Base-by-base conservation (phyloP, 2,113 vertebrate genomes). In the Lutjanus erythropterus region DNA sequence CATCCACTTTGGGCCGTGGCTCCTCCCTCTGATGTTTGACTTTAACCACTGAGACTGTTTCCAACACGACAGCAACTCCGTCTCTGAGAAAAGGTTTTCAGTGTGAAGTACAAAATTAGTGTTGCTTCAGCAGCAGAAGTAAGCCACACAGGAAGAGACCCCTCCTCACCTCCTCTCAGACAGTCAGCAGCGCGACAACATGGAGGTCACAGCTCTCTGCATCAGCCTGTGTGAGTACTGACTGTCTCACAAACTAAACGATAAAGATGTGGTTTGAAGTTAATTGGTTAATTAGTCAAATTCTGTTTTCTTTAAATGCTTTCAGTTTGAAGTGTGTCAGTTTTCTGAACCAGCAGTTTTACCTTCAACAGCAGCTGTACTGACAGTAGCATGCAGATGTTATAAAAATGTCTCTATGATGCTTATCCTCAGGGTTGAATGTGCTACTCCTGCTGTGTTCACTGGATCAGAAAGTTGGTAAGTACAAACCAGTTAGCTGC, bases 171-270 rank as follows among this genome's bases (percentile, higher is more conserved):
- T 35, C 33, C 33, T 35, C 33, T 35, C 33, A 35, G 33, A 35
- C 4, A 64, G 39, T 59, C 59, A 4, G 35, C 35, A 42, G 27
- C 0, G 4, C 5, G 25, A 46, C 47, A 50, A 9, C 59, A 75
- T 75, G 71, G 59, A 53, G 18, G n/a, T n/a, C n/a, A n/a, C n/a
- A n/a, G n/a, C n/a, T n/a, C n/a, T n/a, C n/a, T n/a, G n/a, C n/a
- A n/a, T 56, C 18, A 47, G 9, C 47, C 69, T 41, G 4, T 14
- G 77, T 80, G 39, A 62, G 56, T 70, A n/a, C 16, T 19, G 61
- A 65, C 16, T 12, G 23, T 62, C 21, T 44, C 15, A 11, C 2
- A 46, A 19, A 56, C 53, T 18, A 4, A 56, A 31, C 9, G 27
- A 16, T 27, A 53, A 27, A 27, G 23, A 25, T 1, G n/a, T 15